Percentiles rank a stretch among this genome's conserved stretches.
These are phyloP conservation scores for Stigmatopora nigra DNA, from an alignment of 2,113 vertebrate species.

Conservation along the genomic window DNA sequence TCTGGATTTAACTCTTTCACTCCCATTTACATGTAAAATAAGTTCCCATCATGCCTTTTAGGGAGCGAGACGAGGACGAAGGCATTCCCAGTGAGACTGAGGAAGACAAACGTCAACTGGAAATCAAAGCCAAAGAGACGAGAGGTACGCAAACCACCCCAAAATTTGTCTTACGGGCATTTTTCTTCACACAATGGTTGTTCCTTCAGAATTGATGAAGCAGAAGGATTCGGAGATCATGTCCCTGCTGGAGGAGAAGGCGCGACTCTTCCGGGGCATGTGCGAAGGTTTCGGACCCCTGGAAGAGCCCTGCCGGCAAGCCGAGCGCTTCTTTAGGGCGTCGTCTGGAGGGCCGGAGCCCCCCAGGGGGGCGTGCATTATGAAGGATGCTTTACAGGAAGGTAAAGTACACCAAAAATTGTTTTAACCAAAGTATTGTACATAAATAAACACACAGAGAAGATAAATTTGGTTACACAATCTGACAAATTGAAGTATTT, in stretches of 20 bases:
- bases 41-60: conserved; percentile 40
- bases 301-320: conserved; percentile 57
- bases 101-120: conserved; percentile 83
- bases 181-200: not conserved
- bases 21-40: no score
- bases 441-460: no score
- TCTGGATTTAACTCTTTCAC: no score
- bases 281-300: conserved; percentile 71
- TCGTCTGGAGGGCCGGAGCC: conserved; percentile 75
- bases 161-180: not conserved
- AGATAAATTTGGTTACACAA: no score
- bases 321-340: conserved; percentile 75
- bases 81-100: conserved; percentile 92
- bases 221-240: conserved; percentile 91
- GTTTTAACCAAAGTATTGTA: no score
- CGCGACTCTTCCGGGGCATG: conserved; percentile 85
- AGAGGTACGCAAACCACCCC: conserved; percentile 74
- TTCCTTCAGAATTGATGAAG: conserved; percentile 77
- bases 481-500: no score
- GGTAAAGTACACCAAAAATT: conserved; percentile 64
- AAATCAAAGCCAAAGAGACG: conserved; percentile 82
- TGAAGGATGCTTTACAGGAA: conserved; percentile 86
- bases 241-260: conserved; percentile 84
- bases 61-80: conserved; percentile 94
- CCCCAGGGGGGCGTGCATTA: conserved; percentile 79